phyloP scores from a whole-genome alignment of 1,140 invertebrate genomes.

The Antheraea mylitta region DNA sequence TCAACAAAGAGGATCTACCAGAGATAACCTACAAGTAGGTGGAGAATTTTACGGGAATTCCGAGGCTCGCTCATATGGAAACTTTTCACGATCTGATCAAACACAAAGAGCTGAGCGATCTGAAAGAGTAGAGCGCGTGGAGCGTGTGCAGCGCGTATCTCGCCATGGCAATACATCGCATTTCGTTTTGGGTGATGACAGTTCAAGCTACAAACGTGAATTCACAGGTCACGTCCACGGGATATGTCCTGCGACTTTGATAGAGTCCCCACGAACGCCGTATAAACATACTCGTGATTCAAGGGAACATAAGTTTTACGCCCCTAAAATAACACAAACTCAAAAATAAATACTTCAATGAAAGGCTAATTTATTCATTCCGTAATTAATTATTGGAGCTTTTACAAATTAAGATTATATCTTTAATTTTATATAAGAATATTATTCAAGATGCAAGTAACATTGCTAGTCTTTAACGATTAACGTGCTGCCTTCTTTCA shows the following conservation, averaged over 20 bases:
- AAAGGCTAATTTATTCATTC: constrained; percentile 40
- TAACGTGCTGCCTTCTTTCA: constrained; percentile 38
- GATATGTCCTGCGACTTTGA: constrained; percentile 88
- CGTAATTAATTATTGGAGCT: constrained; percentile 33
- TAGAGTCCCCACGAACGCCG: constrained; percentile 85
- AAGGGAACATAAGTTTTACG: constrained; percentile 90
- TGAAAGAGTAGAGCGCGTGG: constrained; percentile 68
- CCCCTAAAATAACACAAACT: constrained; percentile 77
- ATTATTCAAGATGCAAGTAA: constrained; percentile 13
- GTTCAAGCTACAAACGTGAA: constrained; percentile 88
- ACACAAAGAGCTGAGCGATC: constrained; percentile 69
- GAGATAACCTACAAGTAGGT: constrained; percentile 84
- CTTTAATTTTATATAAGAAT: constrained; percentile 20
- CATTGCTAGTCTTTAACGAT: constrained; percentile 50
- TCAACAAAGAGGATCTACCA: constrained; percentile 78
- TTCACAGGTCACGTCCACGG: constrained; percentile 84
- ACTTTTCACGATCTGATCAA: constrained; percentile 79
- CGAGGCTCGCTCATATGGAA: constrained; percentile 82
- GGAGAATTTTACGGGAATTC: constrained; percentile 86
- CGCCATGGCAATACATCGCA: constrained; percentile 84
- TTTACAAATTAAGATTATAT: background rate
- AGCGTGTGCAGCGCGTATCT: constrained; percentile 70
- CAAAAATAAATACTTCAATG: constrained; percentile 2
- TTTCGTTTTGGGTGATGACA: constrained; percentile 84
- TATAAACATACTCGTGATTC: constrained; percentile 91